Conservation (phyloP, 2,113 vertebrate species). For the Naja naja region DNA sequence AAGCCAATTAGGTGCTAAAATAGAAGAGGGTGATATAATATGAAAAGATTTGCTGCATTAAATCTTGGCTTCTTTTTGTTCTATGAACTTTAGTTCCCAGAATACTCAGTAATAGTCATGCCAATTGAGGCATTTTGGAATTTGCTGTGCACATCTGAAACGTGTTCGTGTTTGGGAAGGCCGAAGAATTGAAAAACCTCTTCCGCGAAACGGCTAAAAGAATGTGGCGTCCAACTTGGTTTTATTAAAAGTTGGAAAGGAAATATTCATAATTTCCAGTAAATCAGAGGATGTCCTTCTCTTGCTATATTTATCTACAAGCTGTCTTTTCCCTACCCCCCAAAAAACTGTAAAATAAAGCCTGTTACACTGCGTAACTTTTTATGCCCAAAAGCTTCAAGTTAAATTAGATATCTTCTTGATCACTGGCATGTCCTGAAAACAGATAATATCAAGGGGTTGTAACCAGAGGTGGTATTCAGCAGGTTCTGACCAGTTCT, state of each 20-base stretch:
- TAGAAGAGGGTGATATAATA: neutral
- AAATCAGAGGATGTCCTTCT: neutral
- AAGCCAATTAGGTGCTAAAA: neutral
- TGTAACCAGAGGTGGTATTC: neutral
- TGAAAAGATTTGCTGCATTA: neutral
- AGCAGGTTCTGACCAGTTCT: too few species aligned
- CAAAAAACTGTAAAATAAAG: neutral
- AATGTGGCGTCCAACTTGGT: neutral
- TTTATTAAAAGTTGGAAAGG: neutral
- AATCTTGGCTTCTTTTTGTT: neutral
- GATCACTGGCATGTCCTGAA: neutral
- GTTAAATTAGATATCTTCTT: neutral
- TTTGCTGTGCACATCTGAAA: neutral
- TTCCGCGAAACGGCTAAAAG: constrained; percentile 16
- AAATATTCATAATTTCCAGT: neutral
- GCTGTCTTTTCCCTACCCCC: neutral
- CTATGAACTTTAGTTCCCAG: neutral
- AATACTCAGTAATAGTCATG: neutral
- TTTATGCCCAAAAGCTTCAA: neutral
- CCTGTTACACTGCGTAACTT: neutral
- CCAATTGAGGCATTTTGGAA: neutral
- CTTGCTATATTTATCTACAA: neutral
- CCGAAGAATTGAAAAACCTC: constrained; percentile 26
- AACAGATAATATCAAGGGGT: neutral
- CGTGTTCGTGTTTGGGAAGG: neutral